phyloP scores from a whole-genome alignment of 2,797 vertebrate species.

The Gymnocypris eckloni region DNA sequence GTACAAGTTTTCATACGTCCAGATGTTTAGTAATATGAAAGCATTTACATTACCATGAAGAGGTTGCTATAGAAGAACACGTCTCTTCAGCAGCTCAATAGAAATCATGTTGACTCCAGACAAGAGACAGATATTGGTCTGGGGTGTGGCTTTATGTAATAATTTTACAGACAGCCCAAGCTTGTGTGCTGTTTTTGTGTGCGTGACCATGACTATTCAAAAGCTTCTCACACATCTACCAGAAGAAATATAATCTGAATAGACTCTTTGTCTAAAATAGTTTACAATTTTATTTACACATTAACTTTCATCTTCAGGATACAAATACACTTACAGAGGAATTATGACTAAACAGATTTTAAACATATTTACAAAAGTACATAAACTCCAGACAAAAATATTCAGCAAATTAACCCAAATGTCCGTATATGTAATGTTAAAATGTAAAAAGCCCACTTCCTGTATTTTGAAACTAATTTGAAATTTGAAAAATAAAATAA shows the following conservation, averaged over 20 bases:
- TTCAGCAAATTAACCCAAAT: background rate
- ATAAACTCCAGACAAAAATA: background rate
- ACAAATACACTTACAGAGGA: background rate
- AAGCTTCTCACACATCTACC: background rate
- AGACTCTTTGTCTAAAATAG: background rate
- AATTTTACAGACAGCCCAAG: background rate
- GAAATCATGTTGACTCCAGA: background rate
- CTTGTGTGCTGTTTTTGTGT: background rate
- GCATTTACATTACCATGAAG: background rate
- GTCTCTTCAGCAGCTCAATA: background rate
- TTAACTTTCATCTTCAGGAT: background rate
- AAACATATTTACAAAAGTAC: constrained; percentile 38
- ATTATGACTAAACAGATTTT: constrained; percentile 4
- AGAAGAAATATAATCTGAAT: background rate
- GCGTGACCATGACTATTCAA: background rate
- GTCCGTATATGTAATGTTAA: background rate
- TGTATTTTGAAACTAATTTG: too few species aligned
- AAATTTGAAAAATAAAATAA: background rate
- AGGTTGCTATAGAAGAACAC: background rate
- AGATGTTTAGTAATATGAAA: background rate
- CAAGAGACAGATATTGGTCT: background rate
- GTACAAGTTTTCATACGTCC: background rate
- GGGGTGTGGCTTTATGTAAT: background rate
- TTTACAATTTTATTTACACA: constrained; percentile 19
- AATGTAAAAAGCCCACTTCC: background rate